A percentile compares a stretch with the other conserved stretches of the same genome.
Conservation (phyloP, 1,140 invertebrate genomes). For the Psilanteris sp. region DNA sequence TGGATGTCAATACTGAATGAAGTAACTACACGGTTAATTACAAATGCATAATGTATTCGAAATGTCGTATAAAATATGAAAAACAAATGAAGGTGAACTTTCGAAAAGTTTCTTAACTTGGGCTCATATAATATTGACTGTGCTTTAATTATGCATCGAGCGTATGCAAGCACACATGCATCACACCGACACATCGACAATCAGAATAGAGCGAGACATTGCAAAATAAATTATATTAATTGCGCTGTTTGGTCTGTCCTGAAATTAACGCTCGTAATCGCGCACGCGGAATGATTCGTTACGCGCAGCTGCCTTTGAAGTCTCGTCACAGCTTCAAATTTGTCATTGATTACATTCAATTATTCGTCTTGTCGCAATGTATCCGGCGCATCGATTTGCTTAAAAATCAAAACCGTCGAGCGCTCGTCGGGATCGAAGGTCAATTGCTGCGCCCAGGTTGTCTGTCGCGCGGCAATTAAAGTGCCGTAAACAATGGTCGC, state of each 20-base stretch:
- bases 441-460: background rate
- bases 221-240: slow-evolving; percentile 68
- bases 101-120: slow-evolving; percentile 55
- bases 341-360: slow-evolving; percentile 65
- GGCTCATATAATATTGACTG: slow-evolving; percentile 42
- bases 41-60: slow-evolving; percentile 50
- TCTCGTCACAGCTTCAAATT: slow-evolving; percentile 63
- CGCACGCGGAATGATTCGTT: slow-evolving; percentile 64
- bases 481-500: slow-evolving; percentile 8
- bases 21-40: slow-evolving; percentile 50
- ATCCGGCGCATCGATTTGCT: slow-evolving; percentile 27
- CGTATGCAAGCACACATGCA: slow-evolving; percentile 21
- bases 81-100: slow-evolving; percentile 61
- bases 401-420: slow-evolving; percentile 33
- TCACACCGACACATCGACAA: slow-evolving; percentile 28
- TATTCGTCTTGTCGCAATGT: slow-evolving; percentile 55
- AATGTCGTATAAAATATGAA: slow-evolving; percentile 53
- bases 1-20: slow-evolving; percentile 43
- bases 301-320: slow-evolving; percentile 66
- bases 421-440: background rate
- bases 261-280: slow-evolving; percentile 64
- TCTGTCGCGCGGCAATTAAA: slow-evolving; percentile 22
- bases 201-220: slow-evolving; percentile 43
- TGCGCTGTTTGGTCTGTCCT: slow-evolving; percentile 66
- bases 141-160: slow-evolving; percentile 48